Evolutionary conservation across 2,797 vertebrate genomes (phyloP), one percentile per base, ranked within the genome.

Genomic region (Jordanella pulchra): DNA sequence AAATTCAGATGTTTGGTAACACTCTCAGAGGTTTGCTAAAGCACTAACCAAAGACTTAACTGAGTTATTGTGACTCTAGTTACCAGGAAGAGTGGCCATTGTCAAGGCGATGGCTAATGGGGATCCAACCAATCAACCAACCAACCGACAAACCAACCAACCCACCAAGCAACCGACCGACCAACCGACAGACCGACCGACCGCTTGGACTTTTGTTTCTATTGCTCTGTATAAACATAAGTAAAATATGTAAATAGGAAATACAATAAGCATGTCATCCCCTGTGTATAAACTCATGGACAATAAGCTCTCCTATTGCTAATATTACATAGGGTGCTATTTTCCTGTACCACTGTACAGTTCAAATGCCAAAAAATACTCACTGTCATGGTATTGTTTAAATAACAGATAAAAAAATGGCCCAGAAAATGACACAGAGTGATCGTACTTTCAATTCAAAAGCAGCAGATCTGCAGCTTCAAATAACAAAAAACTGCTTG

Each of bases 401-500:
- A 42, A 21, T 6, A 23, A 42, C 35, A 63, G 32, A 54, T n/a
- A 27, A 25, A 39, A 63, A 14, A n/a, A n/a, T n/a, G 60, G 23
- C 23, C 13, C 4, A 25, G 14, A 1, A 42, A 42, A 35, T 39
- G 23, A 63, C 21, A 63, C 35, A 42, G 60, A 63, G 42, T 42
- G 13, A 63, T 63, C n/a, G 35, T 2, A 1, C 0, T 25, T 63
- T 63, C 42, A 14, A 61, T 63, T 23, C n/a, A 12, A 56, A 75
- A 75, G 23, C 28, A 48, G n/a, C 10, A 5, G 35, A 65, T 32
- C 7, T 64, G 58, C 58, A 48, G 30, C 61, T 72, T 69, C 63
- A n/a, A 61, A 44, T 61, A 48, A 58, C 10, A 66, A 35, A 35
- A 50, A 76, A 48, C n/a, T 50, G 25, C n/a, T 12, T 1, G 7